phyloP scores from a whole-genome alignment of 2,113 vertebrate species.

The Sceloporus tristichus region DNA sequence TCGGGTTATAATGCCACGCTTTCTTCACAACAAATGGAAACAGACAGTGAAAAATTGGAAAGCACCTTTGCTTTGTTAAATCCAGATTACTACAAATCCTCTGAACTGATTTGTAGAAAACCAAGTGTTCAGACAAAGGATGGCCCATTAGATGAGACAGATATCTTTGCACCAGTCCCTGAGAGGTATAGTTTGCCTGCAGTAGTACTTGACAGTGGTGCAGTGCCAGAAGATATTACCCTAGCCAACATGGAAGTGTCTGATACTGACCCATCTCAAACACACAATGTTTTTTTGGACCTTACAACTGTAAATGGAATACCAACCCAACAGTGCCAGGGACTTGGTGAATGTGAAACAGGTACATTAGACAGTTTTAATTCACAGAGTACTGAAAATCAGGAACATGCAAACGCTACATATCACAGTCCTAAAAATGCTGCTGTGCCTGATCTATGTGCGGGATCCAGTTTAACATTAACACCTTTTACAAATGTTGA shows the following conservation, averaged over 20 bases:
- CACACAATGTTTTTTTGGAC: constrained; percentile 51
- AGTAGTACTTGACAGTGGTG: background rate
- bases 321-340: constrained; percentile 40
- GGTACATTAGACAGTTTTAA: constrained; percentile 48
- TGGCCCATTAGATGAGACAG: constrained; percentile 25
- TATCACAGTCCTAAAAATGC: constrained; percentile 43
- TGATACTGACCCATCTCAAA: constrained; percentile 46
- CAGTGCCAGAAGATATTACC: constrained; percentile 39
- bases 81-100: constrained; percentile 41
- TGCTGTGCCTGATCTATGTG: constrained; percentile 43
- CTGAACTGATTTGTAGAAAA: constrained; percentile 50
- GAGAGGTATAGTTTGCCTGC: constrained; percentile 40
- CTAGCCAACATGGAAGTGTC: constrained; percentile 24
- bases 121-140: constrained; percentile 44
- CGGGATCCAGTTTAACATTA: constrained; percentile 58
- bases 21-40: constrained; percentile 58
- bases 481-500: constrained; percentile 57
- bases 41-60: constrained; percentile 58
- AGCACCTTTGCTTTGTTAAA: constrained; percentile 43
- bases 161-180: constrained; percentile 14
- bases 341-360: constrained; percentile 40
- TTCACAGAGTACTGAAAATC: constrained; percentile 44
- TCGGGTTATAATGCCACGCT: constrained; percentile 42
- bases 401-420: background rate
- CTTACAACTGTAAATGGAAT: constrained; percentile 18